Base-by-base conservation (phyloP, 1,140 invertebrate genomes). In the Aphelinus certus region DNA sequence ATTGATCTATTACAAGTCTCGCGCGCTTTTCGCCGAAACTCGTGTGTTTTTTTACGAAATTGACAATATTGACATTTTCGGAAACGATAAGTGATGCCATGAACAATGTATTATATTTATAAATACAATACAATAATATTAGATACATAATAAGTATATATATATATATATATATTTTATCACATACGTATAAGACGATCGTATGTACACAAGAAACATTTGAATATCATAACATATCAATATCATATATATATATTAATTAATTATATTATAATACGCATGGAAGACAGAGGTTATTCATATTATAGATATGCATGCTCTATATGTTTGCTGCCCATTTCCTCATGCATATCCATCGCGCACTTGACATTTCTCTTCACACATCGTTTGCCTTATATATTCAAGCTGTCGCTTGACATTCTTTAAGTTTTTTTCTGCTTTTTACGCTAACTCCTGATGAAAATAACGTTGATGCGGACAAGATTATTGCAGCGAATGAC, bases 271-370 rank as follows among this genome's bases (percentile, higher is more conserved):
- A 85, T 81, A 82, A 85, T 83, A 81, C 79, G 79, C 77, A 86
- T 87, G 86, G 86, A 87, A 87, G 86, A 87, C 86, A 86, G 84
- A 87, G 82, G 85, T 86, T 84, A 56, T 79, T 82, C 75, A 76
- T 76, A 77, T 77, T 45, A 68, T 80, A 77, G 81, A 78, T 81
- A 63, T 76, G 78, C 78, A 70, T 74, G 61, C 67, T 70, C 76
- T 63, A 43, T 69, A 69, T 74, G 48, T 74, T 63, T 65, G 64
- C 56, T 55, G 51, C 51, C 48, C 45, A 67, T 45, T 58, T 43
- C 9, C 55, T 47, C 46, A 72, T 66, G 51, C 49, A 71, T 76
- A 76, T 64, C 51, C 26, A 62, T 79, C 75, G 77, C 72, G n/a
- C n/a, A 80, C 67, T 76, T 80, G 61, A 3, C 48, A 48, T 48